Conservation (phyloP, 2,113 vertebrate genomes). For the Mesembrinibis cayennensis region DNA sequence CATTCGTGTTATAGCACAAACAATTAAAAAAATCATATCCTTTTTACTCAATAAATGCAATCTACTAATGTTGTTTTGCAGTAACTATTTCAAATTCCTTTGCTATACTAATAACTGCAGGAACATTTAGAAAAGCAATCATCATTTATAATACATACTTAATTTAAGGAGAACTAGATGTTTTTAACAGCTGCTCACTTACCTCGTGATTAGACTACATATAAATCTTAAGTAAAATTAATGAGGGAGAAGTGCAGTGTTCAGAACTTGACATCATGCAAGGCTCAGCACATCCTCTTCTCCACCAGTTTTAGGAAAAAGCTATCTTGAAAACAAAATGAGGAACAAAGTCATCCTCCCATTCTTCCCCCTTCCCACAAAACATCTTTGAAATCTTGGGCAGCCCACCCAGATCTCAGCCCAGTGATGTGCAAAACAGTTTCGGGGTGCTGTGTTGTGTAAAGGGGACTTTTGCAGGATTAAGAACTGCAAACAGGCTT, state of each 20-base stretch:
- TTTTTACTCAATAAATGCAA: background rate
- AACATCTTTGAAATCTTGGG: background rate
- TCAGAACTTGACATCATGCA: background rate
- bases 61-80: background rate
- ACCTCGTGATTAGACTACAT: background rate
- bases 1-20: background rate
- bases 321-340: background rate
- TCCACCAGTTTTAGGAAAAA: background rate
- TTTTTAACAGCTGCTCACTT: background rate
- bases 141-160: background rate
- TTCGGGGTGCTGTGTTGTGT: background rate
- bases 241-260: background rate
- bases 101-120: background rate
- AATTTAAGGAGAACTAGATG: background rate
- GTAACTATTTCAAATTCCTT: background rate
- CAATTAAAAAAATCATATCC: background rate
- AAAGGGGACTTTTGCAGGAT: background rate
- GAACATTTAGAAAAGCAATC: constrained; percentile 5
- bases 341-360: background rate
- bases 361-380: background rate
- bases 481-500: background rate
- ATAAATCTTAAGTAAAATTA: background rate
- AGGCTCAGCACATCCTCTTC: background rate
- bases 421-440: background rate
- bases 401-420: background rate